Percentiles rank a stretch among this genome's conserved stretches.
Conservation (phyloP, 92 coral and sea anemone genomes). For the Parazoanthus swiftii region DNA sequence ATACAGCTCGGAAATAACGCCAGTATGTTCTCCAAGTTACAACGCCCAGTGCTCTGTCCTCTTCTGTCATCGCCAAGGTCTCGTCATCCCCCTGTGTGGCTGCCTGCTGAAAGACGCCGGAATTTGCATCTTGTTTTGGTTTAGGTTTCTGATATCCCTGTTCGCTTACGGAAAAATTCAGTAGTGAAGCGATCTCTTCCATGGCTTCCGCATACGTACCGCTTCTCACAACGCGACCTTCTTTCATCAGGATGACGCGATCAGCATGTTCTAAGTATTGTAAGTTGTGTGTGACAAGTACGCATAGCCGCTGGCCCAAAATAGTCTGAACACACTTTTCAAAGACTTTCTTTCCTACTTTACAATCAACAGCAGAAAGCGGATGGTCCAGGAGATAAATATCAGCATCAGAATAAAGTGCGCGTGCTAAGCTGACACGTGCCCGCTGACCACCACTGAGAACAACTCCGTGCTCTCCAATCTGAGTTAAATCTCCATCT, state of each 20-base stretch:
- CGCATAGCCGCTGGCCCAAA: slow-evolving; percentile 5
- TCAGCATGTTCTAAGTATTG: neutral
- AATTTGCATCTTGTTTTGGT: neutral
- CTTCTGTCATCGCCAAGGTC: neutral
- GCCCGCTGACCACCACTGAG: no score
- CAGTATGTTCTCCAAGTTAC: neutral
- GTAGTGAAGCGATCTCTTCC: neutral
- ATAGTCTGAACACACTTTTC: neutral
- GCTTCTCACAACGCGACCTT: neutral
- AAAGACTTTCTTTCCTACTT: neutral
- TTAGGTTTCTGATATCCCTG: neutral
- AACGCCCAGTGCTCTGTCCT: neutral
- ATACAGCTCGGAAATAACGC: neutral
- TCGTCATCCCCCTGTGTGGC: neutral
- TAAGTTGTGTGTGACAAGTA: slow-evolving; percentile 9
- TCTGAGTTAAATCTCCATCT: neutral
- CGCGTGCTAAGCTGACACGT: neutral
- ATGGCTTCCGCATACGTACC: neutral
- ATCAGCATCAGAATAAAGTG: neutral
- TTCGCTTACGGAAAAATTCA: neutral
- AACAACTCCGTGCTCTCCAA: neutral
- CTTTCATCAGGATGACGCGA: slow-evolving; percentile 1
- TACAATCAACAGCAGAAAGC: neutral
- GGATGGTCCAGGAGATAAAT: slow-evolving; percentile 8
- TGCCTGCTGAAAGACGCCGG: neutral